phyloP scores from a whole-genome alignment of 2,113 vertebrate species.

The Ceyx margarethae region DNA sequence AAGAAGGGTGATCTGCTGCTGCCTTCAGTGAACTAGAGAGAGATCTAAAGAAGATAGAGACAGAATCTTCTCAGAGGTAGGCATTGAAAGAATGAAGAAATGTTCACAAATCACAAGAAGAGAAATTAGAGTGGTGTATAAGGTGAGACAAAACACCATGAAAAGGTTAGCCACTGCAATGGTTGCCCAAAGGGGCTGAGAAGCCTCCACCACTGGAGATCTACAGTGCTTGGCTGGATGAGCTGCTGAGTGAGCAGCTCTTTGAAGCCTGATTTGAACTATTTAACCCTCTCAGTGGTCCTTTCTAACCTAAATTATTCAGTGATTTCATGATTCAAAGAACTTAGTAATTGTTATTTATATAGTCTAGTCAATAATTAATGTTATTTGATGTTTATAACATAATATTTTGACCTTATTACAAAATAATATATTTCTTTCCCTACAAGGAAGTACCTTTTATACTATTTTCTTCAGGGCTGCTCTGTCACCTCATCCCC shows the following conservation, averaged over 20 bases:
- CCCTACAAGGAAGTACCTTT: background rate
- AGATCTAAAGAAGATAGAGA: background rate
- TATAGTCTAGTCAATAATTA: background rate
- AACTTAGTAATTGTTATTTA: background rate
- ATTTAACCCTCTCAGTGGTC: background rate
- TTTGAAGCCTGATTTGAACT: background rate
- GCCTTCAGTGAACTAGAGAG: background rate
- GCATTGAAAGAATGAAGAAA: background rate
- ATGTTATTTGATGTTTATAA: background rate
- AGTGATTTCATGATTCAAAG: background rate
- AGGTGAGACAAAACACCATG: background rate
- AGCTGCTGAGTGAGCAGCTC: background rate
- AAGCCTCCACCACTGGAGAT: background rate
- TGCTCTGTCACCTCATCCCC: too few species aligned
- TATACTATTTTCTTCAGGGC: background rate
- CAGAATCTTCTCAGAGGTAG: background rate
- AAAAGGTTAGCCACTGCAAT: background rate
- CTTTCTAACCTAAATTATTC: background rate
- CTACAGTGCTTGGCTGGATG: fast-evolving
- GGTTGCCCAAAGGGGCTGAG: background rate
- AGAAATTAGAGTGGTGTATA: background rate
- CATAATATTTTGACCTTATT: background rate
- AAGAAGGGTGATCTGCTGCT: fast-evolving
- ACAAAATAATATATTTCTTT: background rate
- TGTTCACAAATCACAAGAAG: background rate